phyloP scores from a whole-genome alignment of 2,888 invertebrate species.

The Epistrophe grossulariae region DNA sequence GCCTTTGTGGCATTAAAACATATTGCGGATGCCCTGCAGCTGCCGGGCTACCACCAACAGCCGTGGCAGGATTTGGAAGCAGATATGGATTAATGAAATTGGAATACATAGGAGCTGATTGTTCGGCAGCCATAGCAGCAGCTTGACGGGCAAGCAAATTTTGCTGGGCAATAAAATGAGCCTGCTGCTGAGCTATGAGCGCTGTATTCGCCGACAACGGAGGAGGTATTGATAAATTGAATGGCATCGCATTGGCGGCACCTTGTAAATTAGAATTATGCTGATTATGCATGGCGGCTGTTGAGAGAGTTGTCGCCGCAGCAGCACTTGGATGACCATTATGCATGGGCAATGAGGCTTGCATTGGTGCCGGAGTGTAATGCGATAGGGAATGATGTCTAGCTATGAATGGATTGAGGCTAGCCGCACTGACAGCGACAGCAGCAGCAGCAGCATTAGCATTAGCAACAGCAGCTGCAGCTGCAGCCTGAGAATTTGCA shows the following conservation, averaged over 20 bases:
- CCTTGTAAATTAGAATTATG: slow-evolving; percentile 57
- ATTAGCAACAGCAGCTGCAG: slow-evolving; percentile 69
- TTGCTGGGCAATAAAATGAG: slow-evolving; percentile 88
- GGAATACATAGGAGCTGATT: slow-evolving; percentile 78
- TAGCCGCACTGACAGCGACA: slow-evolving; percentile 68
- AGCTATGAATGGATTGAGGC: slow-evolving; percentile 63
- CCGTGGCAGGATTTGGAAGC: slow-evolving; percentile 79
- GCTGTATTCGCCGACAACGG: slow-evolving; percentile 81
- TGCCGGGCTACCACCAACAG: slow-evolving; percentile 74
- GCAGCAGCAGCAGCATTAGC: slow-evolving; percentile 72
- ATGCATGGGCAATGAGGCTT: slow-evolving; percentile 65
- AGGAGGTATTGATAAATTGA: slow-evolving; percentile 82
- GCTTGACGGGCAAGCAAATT: slow-evolving; percentile 88
- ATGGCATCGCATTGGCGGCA: slow-evolving; percentile 77
- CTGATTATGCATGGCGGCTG: slow-evolving; percentile 79
- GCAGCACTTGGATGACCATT: slow-evolving; percentile 62
- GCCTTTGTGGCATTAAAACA: slow-evolving; percentile 81
- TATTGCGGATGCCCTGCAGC: slow-evolving; percentile 81
- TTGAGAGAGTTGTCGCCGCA: slow-evolving; percentile 79
- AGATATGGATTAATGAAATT: slow-evolving; percentile 78
- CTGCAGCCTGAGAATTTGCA: slow-evolving; percentile 76
- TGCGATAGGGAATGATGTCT: slow-evolving; percentile 69
- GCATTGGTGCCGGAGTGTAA: slow-evolving; percentile 59
- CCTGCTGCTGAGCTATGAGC: slow-evolving; percentile 85
- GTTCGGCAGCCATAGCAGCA: slow-evolving; percentile 85